Conservation (phyloP, 1,140 invertebrate genomes). For the Macrocentrus cingulum region DNA sequence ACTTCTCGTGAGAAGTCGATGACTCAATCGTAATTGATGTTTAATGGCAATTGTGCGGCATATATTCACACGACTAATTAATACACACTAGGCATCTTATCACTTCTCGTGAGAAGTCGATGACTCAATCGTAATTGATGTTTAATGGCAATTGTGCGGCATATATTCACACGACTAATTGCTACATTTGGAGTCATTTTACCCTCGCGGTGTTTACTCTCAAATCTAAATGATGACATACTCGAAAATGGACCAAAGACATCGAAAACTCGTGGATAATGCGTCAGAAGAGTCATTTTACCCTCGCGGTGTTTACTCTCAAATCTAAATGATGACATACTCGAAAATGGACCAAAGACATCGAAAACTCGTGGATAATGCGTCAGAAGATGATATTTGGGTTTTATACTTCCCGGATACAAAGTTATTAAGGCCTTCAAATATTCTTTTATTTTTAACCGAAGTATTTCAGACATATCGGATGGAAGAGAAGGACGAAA, state of each 20-base stretch:
- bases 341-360: slow-evolving; percentile 20
- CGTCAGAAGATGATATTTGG: slow-evolving; percentile 27
- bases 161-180: slow-evolving; percentile 25
- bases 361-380: slow-evolving; percentile 17
- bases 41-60: no score
- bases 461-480: not conserved
- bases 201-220: no score
- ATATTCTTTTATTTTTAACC: slow-evolving; percentile 20
- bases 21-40: no score
- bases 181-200: slow-evolving; percentile 1
- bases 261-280: no score
- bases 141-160: slow-evolving; percentile 26
- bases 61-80: no score
- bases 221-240: no score
- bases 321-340: slow-evolving; percentile 20
- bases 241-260: no score
- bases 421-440: slow-evolving; percentile 23
- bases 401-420: slow-evolving; percentile 21
- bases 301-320: slow-evolving; percentile 25
- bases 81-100: no score
- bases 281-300: no score
- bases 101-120: slow-evolving; percentile 1
- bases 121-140: slow-evolving; percentile 20
- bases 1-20: no score
- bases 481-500: slow-evolving; percentile 20